These are phyloP conservation scores for Pollenia labialis DNA, from an alignment of 2,888 invertebrate genomes.

Conservation along the genomic window DNA sequence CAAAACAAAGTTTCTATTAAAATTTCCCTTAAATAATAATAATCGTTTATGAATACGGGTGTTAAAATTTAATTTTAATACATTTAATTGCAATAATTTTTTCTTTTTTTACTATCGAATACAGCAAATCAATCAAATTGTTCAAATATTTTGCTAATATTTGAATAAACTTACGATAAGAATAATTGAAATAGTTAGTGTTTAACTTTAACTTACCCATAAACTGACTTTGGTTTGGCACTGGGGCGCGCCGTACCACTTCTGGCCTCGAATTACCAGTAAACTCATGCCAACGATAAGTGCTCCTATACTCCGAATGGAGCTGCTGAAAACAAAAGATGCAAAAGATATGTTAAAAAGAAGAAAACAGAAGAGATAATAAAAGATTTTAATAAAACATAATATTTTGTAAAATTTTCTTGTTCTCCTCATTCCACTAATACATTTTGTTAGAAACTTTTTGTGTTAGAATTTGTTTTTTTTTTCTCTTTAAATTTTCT, in stretches of 20 bases:
- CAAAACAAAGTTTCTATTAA: no score
- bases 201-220: slow-evolving; percentile 77
- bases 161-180: no score
- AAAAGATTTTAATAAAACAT: slow-evolving; percentile 18
- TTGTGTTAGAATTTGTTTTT: slow-evolving; percentile 17
- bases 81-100: no score
- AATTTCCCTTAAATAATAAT: no score
- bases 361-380: neutral
- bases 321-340: slow-evolving; percentile 86
- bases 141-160: neutral
- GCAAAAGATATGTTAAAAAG: slow-evolving; percentile 4
- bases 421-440: slow-evolving; percentile 7
- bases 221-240: slow-evolving; percentile 85
- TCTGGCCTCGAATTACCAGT: slow-evolving; percentile 90
- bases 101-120: neutral
- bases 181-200: no score
- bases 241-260: slow-evolving; percentile 88
- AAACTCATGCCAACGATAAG: slow-evolving; percentile 97
- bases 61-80: neutral
- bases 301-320: slow-evolving; percentile 97
- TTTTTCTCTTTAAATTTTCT: neutral
- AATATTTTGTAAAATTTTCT: neutral
- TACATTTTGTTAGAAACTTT: neutral
- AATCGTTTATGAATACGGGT: no score
- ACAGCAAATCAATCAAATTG: slow-evolving; percentile 17